Evolutionary conservation across 1,140 invertebrate genomes (phyloP), one percentile per base, ranked within the genome.

Genomic region (Anthonomus grandis): DNA sequence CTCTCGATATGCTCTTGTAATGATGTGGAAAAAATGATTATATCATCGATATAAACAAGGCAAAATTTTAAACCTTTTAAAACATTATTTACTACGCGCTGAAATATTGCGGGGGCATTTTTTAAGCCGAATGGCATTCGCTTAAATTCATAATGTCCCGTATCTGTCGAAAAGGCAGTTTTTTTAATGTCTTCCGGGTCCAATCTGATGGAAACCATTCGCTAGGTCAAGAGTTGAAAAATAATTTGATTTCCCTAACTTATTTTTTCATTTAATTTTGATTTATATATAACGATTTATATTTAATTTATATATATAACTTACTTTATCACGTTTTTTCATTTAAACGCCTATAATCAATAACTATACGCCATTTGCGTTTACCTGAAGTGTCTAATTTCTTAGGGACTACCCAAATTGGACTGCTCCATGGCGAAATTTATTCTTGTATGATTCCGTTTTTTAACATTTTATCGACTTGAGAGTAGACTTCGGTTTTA

Each of bases 281-380:
- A n/a, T n/a, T n/a, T n/a, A n/a, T n/a, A n/a, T n/a, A n/a, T 21
- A 81, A 59, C 9, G 66, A 23, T 5, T 56, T 46, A 10, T 21
- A 13, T 12, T 81, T 79, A n/a, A 74, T 64, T 10, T 79, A 78
- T 4, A 83, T 51, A 1, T 80, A 79, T 64, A 74, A 83, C 22
- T 56, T 64, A 59, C 82, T 77, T 4, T 61, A 62, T 8, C 74
- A 61, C 5, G 70, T 74, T 48, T 65, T 64, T 37, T 73, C 66
- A 59, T 77, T 76, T n/a, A 76, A 36, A 59, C 72, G 70, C 38
- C 73, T 41, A 50, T 69, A 77, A 58, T 74, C 74, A 10, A 73
- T 62, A 13, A 75, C 68, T 6, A 76, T 22, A 53, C 73, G 57
- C 64, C 64, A 71, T 64, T 58, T n/a, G n/a, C n/a, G n/a, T n/a